Evolutionary conservation across 2,888 invertebrate species (phyloP).

Genomic region (Cotesia congregata): DNA sequence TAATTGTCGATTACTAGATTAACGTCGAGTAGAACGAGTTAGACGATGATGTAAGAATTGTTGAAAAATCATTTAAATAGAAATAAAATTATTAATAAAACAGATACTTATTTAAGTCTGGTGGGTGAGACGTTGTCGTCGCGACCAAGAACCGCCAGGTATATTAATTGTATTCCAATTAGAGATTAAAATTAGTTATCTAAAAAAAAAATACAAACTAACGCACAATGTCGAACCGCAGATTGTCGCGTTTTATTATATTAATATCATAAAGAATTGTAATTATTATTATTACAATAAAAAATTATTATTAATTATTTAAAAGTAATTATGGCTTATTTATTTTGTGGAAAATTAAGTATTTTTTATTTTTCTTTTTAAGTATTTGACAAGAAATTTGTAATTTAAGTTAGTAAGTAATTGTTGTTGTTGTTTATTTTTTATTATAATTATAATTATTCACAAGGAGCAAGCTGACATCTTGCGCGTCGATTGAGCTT

Average conservation of each 20-base stretch:
- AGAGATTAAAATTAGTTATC: conserved; percentile 9
- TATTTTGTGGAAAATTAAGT: conserved; percentile 23
- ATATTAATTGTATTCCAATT: conserved; percentile 45
- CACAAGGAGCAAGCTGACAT: conserved; percentile 71
- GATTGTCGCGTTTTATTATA: conserved; percentile 35
- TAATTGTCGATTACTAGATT: background rate
- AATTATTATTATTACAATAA: conserved; percentile 28
- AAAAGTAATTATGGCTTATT: background rate
- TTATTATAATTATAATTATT: conserved; percentile 45
- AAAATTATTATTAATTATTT: conserved; percentile 17
- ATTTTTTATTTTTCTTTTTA: background rate
- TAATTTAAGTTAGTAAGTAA: background rate
- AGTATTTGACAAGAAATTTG: conserved; percentile 6
- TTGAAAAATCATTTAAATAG: background rate
- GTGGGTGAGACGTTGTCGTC: conserved; percentile 50
- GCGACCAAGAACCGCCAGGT: conserved; percentile 51
- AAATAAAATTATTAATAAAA: conserved; percentile 23
- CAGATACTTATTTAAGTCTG: conserved; percentile 32
- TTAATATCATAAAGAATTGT: conserved; percentile 29
- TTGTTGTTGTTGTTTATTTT: conserved; percentile 1
- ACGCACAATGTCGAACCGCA: background rate
- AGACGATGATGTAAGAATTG: background rate
- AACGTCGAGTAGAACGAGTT: background rate
- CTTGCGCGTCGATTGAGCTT: conserved; percentile 74
- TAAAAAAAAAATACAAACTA: background rate